Percentiles rank a stretch among this genome's conserved stretches.
These are phyloP conservation scores for Oreotrochilus melanogaster DNA, from an alignment of 2,113 vertebrate genomes.

Conservation along the genomic window DNA sequence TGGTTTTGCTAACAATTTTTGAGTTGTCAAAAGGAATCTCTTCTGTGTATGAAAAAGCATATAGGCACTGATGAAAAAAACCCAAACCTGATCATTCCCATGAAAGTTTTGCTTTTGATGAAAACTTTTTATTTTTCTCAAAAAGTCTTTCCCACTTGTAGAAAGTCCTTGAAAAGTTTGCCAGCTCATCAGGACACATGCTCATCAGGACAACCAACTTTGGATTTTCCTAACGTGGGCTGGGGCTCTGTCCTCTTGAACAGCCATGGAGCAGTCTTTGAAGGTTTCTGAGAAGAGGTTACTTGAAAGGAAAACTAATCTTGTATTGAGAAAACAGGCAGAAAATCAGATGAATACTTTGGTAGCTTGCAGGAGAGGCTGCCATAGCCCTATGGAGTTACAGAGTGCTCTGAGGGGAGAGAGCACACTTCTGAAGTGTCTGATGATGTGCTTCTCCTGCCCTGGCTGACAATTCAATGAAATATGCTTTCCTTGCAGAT, in stretches of 20 bases:
- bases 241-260: background rate
- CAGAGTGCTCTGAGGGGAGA: background rate
- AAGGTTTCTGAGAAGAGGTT: background rate
- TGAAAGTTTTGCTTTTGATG: background rate
- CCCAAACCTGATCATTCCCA: background rate
- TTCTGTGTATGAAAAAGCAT: background rate
- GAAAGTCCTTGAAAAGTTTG: background rate
- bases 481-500: constrained; percentile 79
- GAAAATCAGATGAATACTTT: background rate
- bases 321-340: background rate
- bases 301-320: background rate
- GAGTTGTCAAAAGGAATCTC: background rate
- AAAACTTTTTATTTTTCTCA: background rate
- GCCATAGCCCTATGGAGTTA: background rate
- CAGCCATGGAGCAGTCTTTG: background rate
- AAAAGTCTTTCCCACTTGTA: background rate
- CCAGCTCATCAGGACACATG: too few relatives aligned
- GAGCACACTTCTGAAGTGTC: background rate
- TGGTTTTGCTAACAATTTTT: background rate
- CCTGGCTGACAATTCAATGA: background rate
- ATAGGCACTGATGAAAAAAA: background rate
- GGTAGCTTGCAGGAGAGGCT: background rate
- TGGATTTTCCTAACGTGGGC: background rate
- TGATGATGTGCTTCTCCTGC: background rate
- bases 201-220: background rate